Conservation (phyloP, 2,797 vertebrate species). For the Amblyopsis hoosieri region DNA sequence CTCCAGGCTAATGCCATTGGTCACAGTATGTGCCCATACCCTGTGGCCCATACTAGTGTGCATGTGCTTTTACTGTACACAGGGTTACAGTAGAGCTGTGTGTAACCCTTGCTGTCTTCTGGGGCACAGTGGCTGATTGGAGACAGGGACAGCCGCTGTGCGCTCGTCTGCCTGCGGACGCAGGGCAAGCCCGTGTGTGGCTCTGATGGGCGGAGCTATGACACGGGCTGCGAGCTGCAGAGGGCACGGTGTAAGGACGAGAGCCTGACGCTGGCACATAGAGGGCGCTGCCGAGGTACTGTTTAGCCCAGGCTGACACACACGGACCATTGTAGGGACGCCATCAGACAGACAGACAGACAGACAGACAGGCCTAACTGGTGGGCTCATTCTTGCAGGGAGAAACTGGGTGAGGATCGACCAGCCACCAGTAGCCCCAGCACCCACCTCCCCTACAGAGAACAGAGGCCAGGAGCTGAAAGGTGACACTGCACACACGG, state of each 20-base stretch:
- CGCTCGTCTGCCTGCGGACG: constrained; percentile 85
- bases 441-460: constrained; percentile 67
- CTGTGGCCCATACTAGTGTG: neutral
- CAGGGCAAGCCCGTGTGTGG: constrained; percentile 91
- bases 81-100: neutral
- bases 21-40: neutral
- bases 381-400: constrained; percentile 49
- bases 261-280: constrained; percentile 81
- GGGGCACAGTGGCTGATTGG: constrained; percentile 92
- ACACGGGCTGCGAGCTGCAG: constrained; percentile 94
- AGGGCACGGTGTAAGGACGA: constrained; percentile 92
- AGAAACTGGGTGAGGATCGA: constrained; percentile 70
- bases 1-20: no score
- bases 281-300: constrained; percentile 93
- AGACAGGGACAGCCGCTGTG: constrained; percentile 89
- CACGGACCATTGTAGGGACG: neutral
- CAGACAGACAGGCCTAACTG: neutral
- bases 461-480: constrained; percentile 69
- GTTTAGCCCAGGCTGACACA: neutral
- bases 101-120: neutral
- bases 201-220: constrained; percentile 91
- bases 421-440: constrained; percentile 55
- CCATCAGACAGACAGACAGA: neutral
- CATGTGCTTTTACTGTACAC: neutral
- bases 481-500: constrained; percentile 57